A percentile compares a stretch with the other conserved stretches of the same genome.
Evolutionary conservation across 30 jellyfish, hydroid and myxozoan genomes (phyloP).

Genomic region (Aurelia coerulea): DNA sequence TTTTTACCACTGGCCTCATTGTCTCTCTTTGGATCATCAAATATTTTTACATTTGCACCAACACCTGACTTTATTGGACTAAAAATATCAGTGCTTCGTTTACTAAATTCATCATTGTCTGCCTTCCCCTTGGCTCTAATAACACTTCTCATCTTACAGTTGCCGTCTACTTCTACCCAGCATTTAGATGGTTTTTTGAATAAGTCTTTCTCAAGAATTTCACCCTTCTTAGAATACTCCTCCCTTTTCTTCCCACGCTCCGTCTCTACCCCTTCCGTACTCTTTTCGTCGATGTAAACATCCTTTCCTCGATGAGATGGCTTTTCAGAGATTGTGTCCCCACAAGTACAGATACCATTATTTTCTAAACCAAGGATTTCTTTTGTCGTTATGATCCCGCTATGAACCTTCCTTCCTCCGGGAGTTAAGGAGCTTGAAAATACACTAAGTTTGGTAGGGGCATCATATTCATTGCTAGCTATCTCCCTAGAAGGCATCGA

Average conservation of each 20-base stretch:
- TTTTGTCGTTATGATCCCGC: no score
- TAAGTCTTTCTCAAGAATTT: not conserved
- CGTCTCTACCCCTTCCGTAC: not conserved
- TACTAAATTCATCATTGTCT: no score
- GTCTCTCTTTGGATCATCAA: not conserved
- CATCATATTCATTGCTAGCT: no score
- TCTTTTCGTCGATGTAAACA: no score
- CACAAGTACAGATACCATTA: not conserved
- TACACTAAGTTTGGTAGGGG: not conserved
- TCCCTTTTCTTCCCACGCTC: not conserved
- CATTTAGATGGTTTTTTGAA: no score
- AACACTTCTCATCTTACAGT: no score
- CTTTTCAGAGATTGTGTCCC: not conserved
- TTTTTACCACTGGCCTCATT: no score
- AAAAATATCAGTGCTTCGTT: no score
- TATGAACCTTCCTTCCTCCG: not conserved
- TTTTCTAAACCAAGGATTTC: no score
- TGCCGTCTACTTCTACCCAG: no score
- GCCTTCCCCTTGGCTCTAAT: not conserved
- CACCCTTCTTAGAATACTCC: not conserved
- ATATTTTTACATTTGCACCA: not conserved
- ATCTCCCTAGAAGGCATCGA: not conserved
- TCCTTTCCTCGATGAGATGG: no score
- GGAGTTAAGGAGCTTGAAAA: constrained; percentile 6
- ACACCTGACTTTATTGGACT: not conserved